Conservation (phyloP, 92 coral and sea anemone genomes). For the Pocillopora grandis region DNA sequence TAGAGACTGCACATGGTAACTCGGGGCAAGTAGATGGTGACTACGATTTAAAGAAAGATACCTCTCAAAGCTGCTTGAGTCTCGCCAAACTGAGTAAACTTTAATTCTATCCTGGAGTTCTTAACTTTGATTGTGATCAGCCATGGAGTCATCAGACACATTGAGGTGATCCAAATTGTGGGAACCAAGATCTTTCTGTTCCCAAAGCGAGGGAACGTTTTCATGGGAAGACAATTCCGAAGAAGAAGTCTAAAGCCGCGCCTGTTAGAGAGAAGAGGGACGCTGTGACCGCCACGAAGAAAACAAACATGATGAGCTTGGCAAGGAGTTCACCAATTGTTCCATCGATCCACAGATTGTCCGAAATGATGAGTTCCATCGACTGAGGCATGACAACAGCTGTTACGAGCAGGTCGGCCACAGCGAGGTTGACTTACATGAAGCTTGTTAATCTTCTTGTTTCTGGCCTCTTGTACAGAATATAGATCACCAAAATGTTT, state of each 20-base stretch:
- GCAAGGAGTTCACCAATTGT: slow-evolving; percentile 1
- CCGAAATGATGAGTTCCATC: background rate
- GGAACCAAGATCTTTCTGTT: slow-evolving; percentile 4
- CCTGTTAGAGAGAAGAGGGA: slow-evolving; percentile 17
- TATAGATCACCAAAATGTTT: slow-evolving; percentile 23
- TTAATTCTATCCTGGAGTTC: background rate
- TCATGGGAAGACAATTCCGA: slow-evolving; percentile 6
- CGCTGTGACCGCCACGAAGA: slow-evolving; percentile 13
- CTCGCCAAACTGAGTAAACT: slow-evolving; percentile 23
- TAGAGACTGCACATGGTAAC: slow-evolving; percentile 8
- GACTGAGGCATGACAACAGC: slow-evolving; percentile 16
- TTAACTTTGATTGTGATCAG: background rate
- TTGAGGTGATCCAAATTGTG: slow-evolving; percentile 13
- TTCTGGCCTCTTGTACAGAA: slow-evolving; percentile 20
- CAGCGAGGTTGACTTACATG: slow-evolving; percentile 37
- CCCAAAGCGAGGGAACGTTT: slow-evolving; percentile 13
- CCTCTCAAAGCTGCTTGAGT: background rate
- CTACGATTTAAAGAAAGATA: slow-evolving; percentile 2
- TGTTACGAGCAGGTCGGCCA: slow-evolving; percentile 33
- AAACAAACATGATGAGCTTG: background rate
- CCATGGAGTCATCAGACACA: slow-evolving; percentile 34
- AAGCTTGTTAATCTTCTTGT: slow-evolving; percentile 27
- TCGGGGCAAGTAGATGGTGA: slow-evolving; percentile 3
- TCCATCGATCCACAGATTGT: slow-evolving; percentile 11
- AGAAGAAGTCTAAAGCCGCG: slow-evolving; percentile 17